These are phyloP conservation scores for Schizopygopsis pylzovi DNA, from an alignment of 2,797 vertebrate genomes.

Conservation along the genomic window DNA sequence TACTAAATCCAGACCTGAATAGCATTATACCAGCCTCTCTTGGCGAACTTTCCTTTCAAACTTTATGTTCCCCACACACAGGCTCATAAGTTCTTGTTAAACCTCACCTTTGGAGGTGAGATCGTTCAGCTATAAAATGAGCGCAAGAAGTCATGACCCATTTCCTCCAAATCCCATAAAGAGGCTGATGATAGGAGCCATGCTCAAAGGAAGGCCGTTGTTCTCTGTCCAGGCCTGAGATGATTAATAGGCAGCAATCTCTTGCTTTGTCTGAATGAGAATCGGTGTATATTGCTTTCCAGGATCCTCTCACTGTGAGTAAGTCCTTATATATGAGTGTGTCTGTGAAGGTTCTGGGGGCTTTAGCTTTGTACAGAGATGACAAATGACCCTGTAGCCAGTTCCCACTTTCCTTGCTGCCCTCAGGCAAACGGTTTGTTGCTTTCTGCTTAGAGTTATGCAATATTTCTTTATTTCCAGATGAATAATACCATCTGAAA, in stretches of 20 bases:
- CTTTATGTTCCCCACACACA: constrained; percentile 21
- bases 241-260: constrained; percentile 36
- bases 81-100: constrained; percentile 38
- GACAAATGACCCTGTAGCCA: constrained; percentile 37
- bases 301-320: constrained; percentile 7
- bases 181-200: constrained; percentile 20
- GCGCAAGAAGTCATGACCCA: constrained; percentile 30
- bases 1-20: neutral
- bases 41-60: neutral
- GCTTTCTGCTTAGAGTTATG: neutral
- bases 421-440: neutral
- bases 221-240: constrained; percentile 33
- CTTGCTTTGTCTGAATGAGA: constrained; percentile 40
- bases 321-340: constrained; percentile 31
- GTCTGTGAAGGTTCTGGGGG: constrained; percentile 32
- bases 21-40: neutral
- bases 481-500: neutral
- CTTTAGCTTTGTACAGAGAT: constrained; percentile 20
- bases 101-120: constrained; percentile 41
- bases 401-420: constrained; percentile 12
- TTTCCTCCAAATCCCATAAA: constrained; percentile 36
- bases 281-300: constrained; percentile 30
- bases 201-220: constrained; percentile 16
- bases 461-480: constrained; percentile 18
- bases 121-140: constrained; percentile 43